These are phyloP conservation scores for Novumbra hubbsi DNA, from an alignment of 2,797 vertebrate genomes.

Conservation along the genomic window DNA sequence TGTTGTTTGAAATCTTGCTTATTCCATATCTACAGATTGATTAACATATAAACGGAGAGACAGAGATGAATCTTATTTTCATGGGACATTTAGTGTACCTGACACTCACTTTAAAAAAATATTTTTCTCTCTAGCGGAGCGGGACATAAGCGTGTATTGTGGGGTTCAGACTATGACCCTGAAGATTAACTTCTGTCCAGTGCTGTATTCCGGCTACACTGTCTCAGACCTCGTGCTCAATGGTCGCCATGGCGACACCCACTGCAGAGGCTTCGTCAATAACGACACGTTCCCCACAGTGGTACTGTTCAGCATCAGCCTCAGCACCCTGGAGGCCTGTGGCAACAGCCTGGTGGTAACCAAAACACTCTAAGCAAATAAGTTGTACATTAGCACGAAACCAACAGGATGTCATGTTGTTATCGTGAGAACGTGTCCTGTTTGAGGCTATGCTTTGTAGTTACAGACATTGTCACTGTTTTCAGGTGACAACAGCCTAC, in stretches of 20 bases:
- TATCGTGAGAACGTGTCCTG: neutral
- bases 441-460: neutral
- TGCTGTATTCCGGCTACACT: conserved; percentile 95
- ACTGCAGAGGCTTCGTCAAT: conserved; percentile 94
- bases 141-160: conserved; percentile 94
- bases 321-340: conserved; percentile 94
- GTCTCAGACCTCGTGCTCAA: conserved; percentile 91
- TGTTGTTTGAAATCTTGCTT: no score
- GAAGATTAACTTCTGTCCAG: conserved; percentile 98
- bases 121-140: conserved; percentile 74
- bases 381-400: conserved; percentile 6
- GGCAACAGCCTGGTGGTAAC: conserved; percentile 93
- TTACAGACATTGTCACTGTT: conserved; percentile 36
- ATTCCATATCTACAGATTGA: no score
- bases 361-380: neutral
- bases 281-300: conserved; percentile 98
- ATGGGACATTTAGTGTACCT: no score
- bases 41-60: no score
- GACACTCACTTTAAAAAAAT: no score
- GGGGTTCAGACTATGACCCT: conserved; percentile 95
- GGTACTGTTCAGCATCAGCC: conserved; percentile 94
- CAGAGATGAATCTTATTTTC: no score
- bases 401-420: neutral
- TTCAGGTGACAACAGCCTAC: conserved; percentile 87
- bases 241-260: conserved; percentile 85